Conservation (phyloP, 1,140 invertebrate species). For the Drosophila tsacasi region DNA sequence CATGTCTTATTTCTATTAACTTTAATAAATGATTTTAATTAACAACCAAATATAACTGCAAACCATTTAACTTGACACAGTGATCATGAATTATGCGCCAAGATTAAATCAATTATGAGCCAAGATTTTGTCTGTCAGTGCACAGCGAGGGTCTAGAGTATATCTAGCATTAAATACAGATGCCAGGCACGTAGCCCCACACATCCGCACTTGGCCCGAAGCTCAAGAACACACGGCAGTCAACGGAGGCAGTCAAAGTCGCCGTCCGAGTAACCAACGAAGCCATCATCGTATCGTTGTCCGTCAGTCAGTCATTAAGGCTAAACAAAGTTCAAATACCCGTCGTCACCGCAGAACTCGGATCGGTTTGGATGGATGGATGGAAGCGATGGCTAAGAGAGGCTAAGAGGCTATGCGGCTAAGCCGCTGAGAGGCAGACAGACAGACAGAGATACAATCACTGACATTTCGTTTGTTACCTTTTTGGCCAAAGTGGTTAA, state of each 20-base stretch:
- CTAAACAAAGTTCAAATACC: constrained; percentile 65
- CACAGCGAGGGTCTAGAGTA: neutral
- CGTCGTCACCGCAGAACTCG: constrained; percentile 38
- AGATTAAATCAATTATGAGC: constrained; percentile 17
- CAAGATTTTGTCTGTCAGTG: constrained; percentile 19
- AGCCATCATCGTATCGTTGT: constrained; percentile 32
- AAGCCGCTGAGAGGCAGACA: neutral
- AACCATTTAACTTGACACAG: neutral
- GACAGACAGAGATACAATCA: constrained; percentile 7
- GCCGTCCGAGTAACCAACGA: constrained; percentile 18
- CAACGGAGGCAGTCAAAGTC: constrained; percentile 47
- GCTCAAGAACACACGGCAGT: constrained; percentile 68
- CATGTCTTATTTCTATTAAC: neutral
- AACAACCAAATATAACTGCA: neutral
- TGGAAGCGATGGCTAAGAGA: constrained; percentile 41
- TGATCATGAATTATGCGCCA: neutral
- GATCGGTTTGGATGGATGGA: constrained; percentile 9
- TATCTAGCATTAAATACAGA: constrained; percentile 42
- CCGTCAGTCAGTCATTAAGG: constrained; percentile 58
- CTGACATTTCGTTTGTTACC: constrained; percentile 44
- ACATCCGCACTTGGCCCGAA: constrained; percentile 68
- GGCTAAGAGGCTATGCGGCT: constrained; percentile 9
- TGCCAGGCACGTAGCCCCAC: constrained; percentile 64
- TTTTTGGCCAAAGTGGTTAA: constrained; percentile 36
- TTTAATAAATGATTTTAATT: neutral